Percentiles rank a stretch among this genome's conserved stretches.
Conservation (phyloP, 2,797 vertebrate species). For the Philypnodon macrostomus region DNA sequence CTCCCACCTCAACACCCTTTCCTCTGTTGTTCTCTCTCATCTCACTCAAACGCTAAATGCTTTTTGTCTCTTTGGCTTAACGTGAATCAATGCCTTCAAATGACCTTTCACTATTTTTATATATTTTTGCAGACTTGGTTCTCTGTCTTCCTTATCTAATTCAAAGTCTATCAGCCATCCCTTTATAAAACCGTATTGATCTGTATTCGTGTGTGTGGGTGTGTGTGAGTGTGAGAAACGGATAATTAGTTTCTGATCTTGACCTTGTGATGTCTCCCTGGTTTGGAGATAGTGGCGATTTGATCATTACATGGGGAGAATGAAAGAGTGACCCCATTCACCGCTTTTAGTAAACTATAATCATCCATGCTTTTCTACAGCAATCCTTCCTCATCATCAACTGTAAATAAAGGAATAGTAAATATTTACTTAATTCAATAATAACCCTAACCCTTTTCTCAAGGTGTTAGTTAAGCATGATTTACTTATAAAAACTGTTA, state of each 20-base stretch:
- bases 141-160: conserved; percentile 33
- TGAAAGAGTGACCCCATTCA: conserved; percentile 20
- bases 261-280: conserved; percentile 60
- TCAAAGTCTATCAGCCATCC: conserved; percentile 25
- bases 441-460: too few relatives aligned
- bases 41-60: conserved; percentile 20
- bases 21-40: conserved; percentile 27
- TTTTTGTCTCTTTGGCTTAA: conserved; percentile 23
- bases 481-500: too few relatives aligned
- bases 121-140: conserved; percentile 8
- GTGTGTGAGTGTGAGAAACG: conserved; percentile 18
- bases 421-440: too few relatives aligned
- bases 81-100: conserved; percentile 32
- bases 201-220: conserved; percentile 13
- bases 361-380: too few relatives aligned
- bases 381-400: too few relatives aligned
- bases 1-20: conserved; percentile 29
- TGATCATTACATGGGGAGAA: conserved; percentile 15
- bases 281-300: conserved; percentile 47
- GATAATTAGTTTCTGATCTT: conserved; percentile 61
- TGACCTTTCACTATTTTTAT: conserved; percentile 29
- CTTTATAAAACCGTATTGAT: conserved; percentile 48
- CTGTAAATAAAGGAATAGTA: too few relatives aligned
- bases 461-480: too few relatives aligned
- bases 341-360: too few relatives aligned